Conservation (phyloP, 2,113 vertebrate species). For the Nansenia antarctica region DNA sequence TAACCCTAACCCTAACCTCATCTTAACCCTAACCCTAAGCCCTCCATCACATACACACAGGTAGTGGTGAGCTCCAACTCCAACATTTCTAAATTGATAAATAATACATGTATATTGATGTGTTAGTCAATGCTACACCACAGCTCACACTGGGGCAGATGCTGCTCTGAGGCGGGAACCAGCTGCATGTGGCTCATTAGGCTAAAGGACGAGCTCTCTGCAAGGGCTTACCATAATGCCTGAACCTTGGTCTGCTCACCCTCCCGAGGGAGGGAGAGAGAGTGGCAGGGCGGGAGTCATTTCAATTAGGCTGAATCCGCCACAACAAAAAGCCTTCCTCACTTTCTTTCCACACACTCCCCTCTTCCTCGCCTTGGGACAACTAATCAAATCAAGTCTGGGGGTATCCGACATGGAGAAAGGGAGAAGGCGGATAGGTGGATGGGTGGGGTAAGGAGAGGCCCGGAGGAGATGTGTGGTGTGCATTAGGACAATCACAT, state of each 20-base stretch:
- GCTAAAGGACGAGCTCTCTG: slow-evolving; percentile 29
- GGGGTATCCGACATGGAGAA: slow-evolving; percentile 30
- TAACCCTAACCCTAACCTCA: too few species aligned
- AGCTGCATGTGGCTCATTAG: slow-evolving; percentile 26
- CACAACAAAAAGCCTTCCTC: slow-evolving; percentile 43
- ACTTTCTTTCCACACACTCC: slow-evolving; percentile 10
- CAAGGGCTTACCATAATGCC: slow-evolving; percentile 29
- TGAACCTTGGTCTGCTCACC: slow-evolving; percentile 25
- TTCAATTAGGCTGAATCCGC: slow-evolving; percentile 65
- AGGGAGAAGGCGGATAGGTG: slow-evolving; percentile 22
- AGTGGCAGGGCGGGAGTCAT: slow-evolving; percentile 41
- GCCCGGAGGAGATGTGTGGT: not conserved
- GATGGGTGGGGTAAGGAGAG: not conserved
- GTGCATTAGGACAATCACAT: slow-evolving; percentile 20
- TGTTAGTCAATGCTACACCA: not conserved
- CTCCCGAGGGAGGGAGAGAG: slow-evolving; percentile 39
- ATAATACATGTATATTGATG: not conserved
- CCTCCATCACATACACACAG: not conserved
- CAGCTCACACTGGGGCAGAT: not conserved
- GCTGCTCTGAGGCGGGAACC: slow-evolving; percentile 1
- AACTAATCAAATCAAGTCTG: slow-evolving; percentile 62
- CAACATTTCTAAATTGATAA: not conserved
- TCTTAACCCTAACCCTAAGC: too few species aligned
- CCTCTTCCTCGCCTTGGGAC: slow-evolving; percentile 35
- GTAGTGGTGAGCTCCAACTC: not conserved